A percentile compares a stretch with the other conserved stretches of the same genome.
Evolutionary conservation across 2,888 invertebrate genomes (phyloP).

Genomic region (Tiphia femorata): DNA sequence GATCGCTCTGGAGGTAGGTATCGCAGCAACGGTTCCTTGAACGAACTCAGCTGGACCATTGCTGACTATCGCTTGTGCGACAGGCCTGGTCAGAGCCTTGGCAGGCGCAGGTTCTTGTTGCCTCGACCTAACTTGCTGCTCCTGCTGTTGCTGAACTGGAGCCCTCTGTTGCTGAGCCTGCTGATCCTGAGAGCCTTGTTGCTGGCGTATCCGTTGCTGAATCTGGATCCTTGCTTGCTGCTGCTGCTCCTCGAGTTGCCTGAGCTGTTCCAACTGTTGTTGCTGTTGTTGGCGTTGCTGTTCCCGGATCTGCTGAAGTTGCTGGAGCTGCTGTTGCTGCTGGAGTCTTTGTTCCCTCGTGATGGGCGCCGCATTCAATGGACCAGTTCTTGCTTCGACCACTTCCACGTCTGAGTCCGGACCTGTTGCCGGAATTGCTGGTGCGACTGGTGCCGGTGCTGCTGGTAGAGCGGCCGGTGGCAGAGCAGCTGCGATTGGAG

Average conservation of each 20-base stretch:
- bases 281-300: conserved; percentile 32
- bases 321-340: conserved; percentile 25
- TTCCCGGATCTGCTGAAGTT: conserved; percentile 5
- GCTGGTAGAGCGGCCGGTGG: conserved; percentile 47
- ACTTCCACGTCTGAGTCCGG: conserved; percentile 66
- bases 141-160: conserved; percentile 56
- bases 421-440: conserved; percentile 53
- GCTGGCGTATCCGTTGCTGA: conserved; percentile 23
- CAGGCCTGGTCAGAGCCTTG: conserved; percentile 39
- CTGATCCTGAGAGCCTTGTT: conserved; percentile 65
- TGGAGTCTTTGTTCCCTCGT: conserved; percentile 32
- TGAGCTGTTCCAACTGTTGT: conserved; percentile 22
- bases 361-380: conserved; percentile 23
- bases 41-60: background rate
- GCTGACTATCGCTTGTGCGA: background rate
- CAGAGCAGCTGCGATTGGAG: conserved; percentile 50
- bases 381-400: conserved; percentile 58
- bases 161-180: conserved; percentile 68
- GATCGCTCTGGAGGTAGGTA: conserved; percentile 38
- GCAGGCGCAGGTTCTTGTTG: conserved; percentile 8
- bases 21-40: conserved; percentile 39
- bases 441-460: conserved; percentile 35
- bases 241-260: conserved; percentile 64
- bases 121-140: conserved; percentile 4
- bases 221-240: conserved; percentile 28